Evolutionary conservation across 2,113 vertebrate genomes (phyloP).

Genomic region (Psophia crepitans): DNA sequence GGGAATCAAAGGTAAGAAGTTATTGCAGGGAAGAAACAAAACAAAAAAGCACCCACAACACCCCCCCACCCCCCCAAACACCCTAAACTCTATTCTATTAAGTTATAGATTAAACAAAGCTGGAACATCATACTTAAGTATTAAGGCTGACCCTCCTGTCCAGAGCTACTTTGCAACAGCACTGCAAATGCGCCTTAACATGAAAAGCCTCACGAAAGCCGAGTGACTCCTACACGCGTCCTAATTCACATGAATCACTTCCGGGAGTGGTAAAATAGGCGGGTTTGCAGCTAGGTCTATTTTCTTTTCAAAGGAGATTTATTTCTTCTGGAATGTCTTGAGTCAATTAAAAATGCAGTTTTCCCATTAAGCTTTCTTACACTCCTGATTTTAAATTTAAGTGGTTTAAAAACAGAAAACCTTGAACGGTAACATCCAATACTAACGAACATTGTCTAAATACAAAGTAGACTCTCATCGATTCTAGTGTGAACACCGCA

Average conservation of each 20-base stretch:
- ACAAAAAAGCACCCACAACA: neutral
- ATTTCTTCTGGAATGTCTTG: neutral
- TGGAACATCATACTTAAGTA: neutral
- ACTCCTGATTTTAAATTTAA: neutral
- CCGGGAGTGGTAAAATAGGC: neutral
- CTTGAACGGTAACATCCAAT: neutral
- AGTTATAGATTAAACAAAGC: neutral
- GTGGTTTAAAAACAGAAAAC: neutral
- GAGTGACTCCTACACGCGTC: conserved; percentile 2
- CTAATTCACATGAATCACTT: conserved; percentile 43
- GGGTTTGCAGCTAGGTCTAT: neutral
- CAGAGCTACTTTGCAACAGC: conserved; percentile 19
- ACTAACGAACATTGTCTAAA: neutral
- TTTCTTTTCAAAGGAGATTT: neutral
- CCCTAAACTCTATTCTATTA: neutral
- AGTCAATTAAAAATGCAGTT: neutral
- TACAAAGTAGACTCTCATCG: neutral
- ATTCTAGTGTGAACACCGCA: neutral
- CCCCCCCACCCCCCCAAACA: fast-evolving
- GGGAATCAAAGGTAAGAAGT: conserved; percentile 50
- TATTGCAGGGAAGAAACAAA: too few relatives aligned
- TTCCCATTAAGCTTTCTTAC: neutral
- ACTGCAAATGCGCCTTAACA: conserved; percentile 33
- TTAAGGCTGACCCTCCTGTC: neutral
- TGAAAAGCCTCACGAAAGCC: conserved; percentile 8